Evolutionary conservation across 2,888 invertebrate genomes (phyloP), one percentile per base, ranked within the genome.

Genomic region (Lobophora halterata): DNA sequence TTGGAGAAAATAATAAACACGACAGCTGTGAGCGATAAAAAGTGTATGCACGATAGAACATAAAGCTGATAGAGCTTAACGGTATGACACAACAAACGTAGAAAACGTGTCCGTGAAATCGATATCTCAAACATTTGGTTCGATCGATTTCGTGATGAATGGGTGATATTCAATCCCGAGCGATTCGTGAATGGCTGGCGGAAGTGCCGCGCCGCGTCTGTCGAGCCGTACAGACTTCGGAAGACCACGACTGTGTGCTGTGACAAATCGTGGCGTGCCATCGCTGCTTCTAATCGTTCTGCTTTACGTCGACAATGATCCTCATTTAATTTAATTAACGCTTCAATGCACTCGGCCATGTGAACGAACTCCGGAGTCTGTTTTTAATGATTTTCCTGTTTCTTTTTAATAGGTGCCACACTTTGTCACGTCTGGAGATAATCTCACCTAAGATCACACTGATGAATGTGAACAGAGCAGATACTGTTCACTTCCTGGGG

Each of bases 201-300:
- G 82, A 83, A 80, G 78, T 79, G 63, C 35, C 41, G 26, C 24
- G 28, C 24, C 46, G 39, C 27, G 35, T 40, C 42, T 41, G 43
- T 46, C 39, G 34, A 31, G 32, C 34, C 14, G 37, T 48, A 60
- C 57, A 59, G 61, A 54, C 55, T 60, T 60, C 58, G 61, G 48
- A 50, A 32, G 42, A 57, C 66, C 62, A 58, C 65, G 60, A 60
- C 51, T 52, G 64, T 62, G 55, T 52, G 61, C 79, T 78, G 80
- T 83, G 79, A 81, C 85, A 75, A 85, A 85, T 83, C 68, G 70
- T 67, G 66, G 77, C 82, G 66, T 76, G 77, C 78, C 75, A 62
- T 67, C 68, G 54, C 56, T 69, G 52, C 58, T 58, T 65, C 62
- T 67, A 66, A 71, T 64, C 72, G 72, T 73, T 75, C 66, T 71